Evolutionary conservation across 2,888 invertebrate genomes (phyloP).

Genomic region (Tromatobia lineatoria): DNA sequence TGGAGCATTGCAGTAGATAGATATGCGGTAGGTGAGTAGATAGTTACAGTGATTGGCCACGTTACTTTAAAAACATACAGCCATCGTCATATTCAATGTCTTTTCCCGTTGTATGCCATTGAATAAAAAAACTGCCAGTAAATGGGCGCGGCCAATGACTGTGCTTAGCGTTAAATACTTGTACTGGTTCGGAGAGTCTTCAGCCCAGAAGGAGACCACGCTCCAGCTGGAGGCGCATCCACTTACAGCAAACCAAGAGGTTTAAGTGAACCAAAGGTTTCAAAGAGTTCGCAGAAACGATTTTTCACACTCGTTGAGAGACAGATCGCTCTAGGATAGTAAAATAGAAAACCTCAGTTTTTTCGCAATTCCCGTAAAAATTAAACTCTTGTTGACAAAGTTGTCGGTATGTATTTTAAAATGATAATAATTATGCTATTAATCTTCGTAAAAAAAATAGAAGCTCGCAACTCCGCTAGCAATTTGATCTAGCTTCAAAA

Average conservation of each 20-base stretch:
- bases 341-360: not conserved
- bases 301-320: conserved; percentile 81
- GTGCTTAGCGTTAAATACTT: not conserved
- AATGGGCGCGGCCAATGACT: not conserved
- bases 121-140: not conserved
- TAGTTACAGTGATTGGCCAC: conserved; percentile 16
- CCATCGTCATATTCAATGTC: not conserved
- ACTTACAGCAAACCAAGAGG: no score
- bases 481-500: not conserved
- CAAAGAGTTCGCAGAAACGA: conserved; percentile 65
- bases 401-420: no score
- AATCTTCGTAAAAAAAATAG: no score
- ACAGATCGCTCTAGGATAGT: conserved; percentile 80
- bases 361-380: no score
- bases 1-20: conserved; percentile 4
- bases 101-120: not conserved
- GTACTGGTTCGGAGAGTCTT: conserved; percentile 43
- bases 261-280: conserved; percentile 53
- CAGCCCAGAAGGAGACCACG: conserved; percentile 53
- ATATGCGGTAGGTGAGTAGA: not conserved
- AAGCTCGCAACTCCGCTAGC: not conserved
- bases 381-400: no score
- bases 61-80: no score
- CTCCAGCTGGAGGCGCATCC: conserved; percentile 60
- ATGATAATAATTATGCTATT: no score